Percentiles rank a stretch among this genome's conserved stretches.
phyloP scores from a whole-genome alignment of 1,140 invertebrate genomes.

The Coboldia fuscipes region DNA sequence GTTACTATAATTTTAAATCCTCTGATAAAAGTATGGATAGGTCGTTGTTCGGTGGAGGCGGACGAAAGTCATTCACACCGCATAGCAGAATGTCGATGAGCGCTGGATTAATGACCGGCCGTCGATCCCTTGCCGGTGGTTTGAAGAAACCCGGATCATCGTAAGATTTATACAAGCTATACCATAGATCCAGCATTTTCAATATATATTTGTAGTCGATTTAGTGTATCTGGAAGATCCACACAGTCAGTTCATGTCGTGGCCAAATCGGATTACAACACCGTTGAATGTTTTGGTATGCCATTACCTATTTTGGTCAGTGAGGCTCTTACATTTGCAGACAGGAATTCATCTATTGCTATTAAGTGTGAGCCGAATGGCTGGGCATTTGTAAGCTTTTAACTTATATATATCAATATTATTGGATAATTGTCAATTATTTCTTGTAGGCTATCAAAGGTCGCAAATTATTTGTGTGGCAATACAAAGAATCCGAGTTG shows the following conservation, averaged over 20 bases:
- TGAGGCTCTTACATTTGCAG: conserved; percentile 63
- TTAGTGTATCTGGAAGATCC: conserved; percentile 33
- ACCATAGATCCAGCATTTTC: too few relatives aligned
- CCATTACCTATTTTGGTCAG: conserved; percentile 69
- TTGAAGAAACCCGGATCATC: too few relatives aligned
- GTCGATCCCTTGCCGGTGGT: too few relatives aligned
- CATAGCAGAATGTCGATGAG: too few relatives aligned
- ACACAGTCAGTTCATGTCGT: conserved; percentile 46
- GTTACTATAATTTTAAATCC: too few relatives aligned
- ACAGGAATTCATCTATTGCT: conserved; percentile 32
- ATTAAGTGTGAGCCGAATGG: conserved; percentile 38
- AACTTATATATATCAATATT: conserved; percentile 2
- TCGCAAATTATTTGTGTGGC: conserved; percentile 69
- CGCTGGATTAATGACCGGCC: too few relatives aligned
- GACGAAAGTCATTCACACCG: too few relatives aligned
- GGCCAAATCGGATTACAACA: conserved; percentile 38
- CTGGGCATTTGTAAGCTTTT: conserved; percentile 43
- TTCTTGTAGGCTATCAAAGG: conserved; percentile 62
- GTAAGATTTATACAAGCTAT: too few relatives aligned
- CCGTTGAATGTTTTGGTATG: conserved; percentile 52
- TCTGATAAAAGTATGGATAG: too few relatives aligned
- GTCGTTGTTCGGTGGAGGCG: too few relatives aligned
- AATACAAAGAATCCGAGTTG: conserved; percentile 31
- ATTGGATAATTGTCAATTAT: conserved; percentile 6
- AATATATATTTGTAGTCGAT: conserved; percentile 23